Base-by-base conservation (phyloP, 1,140 invertebrate species). In the Apocrypta bakeri region DNA sequence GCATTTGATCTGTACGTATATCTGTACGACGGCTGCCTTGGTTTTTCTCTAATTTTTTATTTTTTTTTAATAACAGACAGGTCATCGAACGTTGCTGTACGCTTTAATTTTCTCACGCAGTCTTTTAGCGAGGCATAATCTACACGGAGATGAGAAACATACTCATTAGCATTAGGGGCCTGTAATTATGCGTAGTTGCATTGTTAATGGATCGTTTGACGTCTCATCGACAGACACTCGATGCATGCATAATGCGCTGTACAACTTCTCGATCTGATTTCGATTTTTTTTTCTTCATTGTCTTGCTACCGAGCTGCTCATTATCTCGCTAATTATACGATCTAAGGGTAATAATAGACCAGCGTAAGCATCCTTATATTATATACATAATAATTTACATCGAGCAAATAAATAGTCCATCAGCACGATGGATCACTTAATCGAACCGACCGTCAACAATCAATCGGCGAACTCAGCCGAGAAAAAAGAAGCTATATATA, bases 391-490 rank as follows among this genome's bases (percentile, higher is more conserved):
- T 4, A 37, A 37, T 37, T 37, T 4, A 37, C 33, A 9, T 37
- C 33, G 33, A 9, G 3, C 33, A 9, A 37, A 37, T 37, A 9
- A 37, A 37, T n/a, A n/a, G n/a, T n/a, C n/a, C n/a, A n/a, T n/a
- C n/a, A n/a, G n/a, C n/a, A n/a, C n/a, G n/a, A n/a, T n/a, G n/a
- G n/a, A n/a, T n/a, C n/a, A n/a, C n/a, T n/a, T n/a, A n/a, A n/a
- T n/a, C n/a, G n/a, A n/a, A n/a, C n/a, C n/a, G 33, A 2, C 64
- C 64, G 64, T 27, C 25, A 66, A 66, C 64, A 66, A 66, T 66
- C 64, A 66, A 66, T 66, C n/a, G 4, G 25, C 14, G 64, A 29
- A 29, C 12, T 6, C 9, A 33, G 1, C 37, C 27, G 27, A 24
- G 25, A 25, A 29, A 66, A 66, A 66, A 12, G 64, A 29, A 14